These are phyloP conservation scores for Drosophila robusta DNA, from an alignment of 2,888 invertebrate genomes.

Conservation along the genomic window DNA sequence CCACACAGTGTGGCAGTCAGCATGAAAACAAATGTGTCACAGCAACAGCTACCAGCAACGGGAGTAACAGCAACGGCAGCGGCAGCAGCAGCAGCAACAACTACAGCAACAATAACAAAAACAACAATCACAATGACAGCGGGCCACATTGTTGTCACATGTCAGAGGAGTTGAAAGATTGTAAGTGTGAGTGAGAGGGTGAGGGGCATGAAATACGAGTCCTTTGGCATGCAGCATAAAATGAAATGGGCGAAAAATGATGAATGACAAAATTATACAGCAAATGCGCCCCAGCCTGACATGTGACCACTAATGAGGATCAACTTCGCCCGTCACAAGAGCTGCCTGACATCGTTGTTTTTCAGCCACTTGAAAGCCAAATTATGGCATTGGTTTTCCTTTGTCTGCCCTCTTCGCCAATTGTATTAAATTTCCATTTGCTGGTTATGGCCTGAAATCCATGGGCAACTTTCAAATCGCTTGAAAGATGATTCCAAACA, in stretches of 20 bases:
- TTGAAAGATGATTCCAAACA: conserved; percentile 38
- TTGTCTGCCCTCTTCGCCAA: conserved; percentile 20
- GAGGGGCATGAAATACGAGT: conserved; percentile 66
- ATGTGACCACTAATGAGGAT: conserved; percentile 81
- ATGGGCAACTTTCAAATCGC: conserved; percentile 20
- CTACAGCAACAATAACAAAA: conserved; percentile 26
- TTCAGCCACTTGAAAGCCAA: conserved; percentile 70
- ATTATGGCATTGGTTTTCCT: conserved; percentile 70
- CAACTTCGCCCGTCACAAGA: conserved; percentile 53
- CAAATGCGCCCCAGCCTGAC: conserved; percentile 73
- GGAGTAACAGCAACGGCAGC: conserved; percentile 6
- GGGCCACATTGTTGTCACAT: conserved; percentile 79
- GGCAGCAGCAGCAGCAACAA: conserved; percentile 19
- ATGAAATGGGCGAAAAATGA: conserved; percentile 77
- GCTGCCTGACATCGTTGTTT: conserved; percentile 33
- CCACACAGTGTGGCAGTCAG: conserved; percentile 40
- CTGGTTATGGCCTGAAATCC: conserved; percentile 6
- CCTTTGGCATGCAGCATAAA: conserved; percentile 67
- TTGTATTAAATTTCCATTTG: conserved; percentile 57
- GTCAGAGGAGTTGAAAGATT: conserved; percentile 56
- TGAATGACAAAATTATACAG: conserved; percentile 81
- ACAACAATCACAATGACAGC: conserved; percentile 62
- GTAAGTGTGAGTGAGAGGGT: conserved; percentile 6
- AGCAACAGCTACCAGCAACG: conserved; percentile 46
- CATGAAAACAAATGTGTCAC: conserved; percentile 64